A percentile compares a stretch with the other conserved stretches of the same genome.
Evolutionary conservation across 2,888 invertebrate species (phyloP).

Genomic region (Troilus luridus): DNA sequence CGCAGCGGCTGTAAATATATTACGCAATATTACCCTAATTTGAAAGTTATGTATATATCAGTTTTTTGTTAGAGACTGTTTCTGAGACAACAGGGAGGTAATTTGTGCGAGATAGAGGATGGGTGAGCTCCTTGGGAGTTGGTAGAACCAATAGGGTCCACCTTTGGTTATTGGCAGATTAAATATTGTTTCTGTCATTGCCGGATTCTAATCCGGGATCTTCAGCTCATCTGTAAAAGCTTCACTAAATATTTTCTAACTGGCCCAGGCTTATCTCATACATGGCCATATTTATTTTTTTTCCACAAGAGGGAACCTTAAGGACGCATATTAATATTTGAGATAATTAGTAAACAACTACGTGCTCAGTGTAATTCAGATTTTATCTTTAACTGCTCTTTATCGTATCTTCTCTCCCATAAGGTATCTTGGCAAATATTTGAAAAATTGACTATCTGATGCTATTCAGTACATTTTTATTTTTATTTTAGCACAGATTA

Average conservation of each 20-base stretch:
- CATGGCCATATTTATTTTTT: background rate
- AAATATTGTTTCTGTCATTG: too few relatives aligned
- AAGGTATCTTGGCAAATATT: background rate
- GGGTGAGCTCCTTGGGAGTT: too few relatives aligned
- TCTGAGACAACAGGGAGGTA: too few relatives aligned
- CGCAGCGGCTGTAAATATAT: too few relatives aligned
- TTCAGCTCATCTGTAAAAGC: background rate
- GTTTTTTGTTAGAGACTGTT: too few relatives aligned
- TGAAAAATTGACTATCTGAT: background rate
- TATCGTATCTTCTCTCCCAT: background rate
- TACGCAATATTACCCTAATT: too few relatives aligned
- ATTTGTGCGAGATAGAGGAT: too few relatives aligned
- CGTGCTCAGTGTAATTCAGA: background rate
- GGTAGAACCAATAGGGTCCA: too few relatives aligned
- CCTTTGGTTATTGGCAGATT: too few relatives aligned
- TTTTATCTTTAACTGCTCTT: background rate
- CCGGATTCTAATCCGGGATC: background rate
- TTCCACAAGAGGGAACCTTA: background rate
- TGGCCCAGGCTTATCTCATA: background rate
- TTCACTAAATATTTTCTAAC: background rate
- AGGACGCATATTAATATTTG: background rate
- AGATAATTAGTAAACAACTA: background rate
- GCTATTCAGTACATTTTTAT: background rate
- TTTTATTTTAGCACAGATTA: background rate
- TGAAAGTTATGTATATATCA: too few relatives aligned